Evolutionary conservation across 2,113 vertebrate species (phyloP), one percentile per base, ranked within the genome.

Genomic region (Perca fluviatilis): DNA sequence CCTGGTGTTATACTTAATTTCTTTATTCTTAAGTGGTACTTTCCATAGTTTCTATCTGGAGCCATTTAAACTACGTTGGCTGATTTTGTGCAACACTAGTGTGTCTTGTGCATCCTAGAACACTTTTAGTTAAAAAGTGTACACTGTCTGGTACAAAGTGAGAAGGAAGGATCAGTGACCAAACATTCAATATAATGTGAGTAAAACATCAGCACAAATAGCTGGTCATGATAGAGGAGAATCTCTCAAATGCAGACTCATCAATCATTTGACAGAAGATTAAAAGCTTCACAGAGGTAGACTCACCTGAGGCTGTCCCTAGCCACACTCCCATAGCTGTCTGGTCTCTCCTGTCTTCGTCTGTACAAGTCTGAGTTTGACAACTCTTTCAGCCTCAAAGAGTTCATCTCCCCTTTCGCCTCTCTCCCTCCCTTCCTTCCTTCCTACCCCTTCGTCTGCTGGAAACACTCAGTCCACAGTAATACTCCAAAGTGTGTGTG

Each of bases 361-460:
- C 98, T 94, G 95, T 98, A 99, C 90, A 98, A 95, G 88, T 97
- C 96, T 13, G 98, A 99, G 51, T 98, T 95, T 53, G 97, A 96
- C 90, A 99, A 94, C 94, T 97, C 97, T 89, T 98, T 99, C 85
- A 99, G 95, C 92, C 95, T 96, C 86, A 98, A 83, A 67, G 96
- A 90, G 88, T 94, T 97, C 98, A 99, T 99, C 85, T 86, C 93
- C 95, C 95, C 95, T 97, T 73, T 49, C 87, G 78, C 40, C 40
- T 43, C 85, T 87, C 83, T 53, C 53, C 7, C 80, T 65, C 33
- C 30, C 72, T 85, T 70, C 72, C 64, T 85, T 86, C 77, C 82
- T 87, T 88, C 75, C 82, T 83, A 36, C 49, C 14, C 43, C 69
- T 76, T 43, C 2, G 50, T 70, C 27, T 50, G 54, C 58, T 72